These are phyloP conservation scores for Chymomyza costata DNA, from an alignment of 1,140 invertebrate genomes.

Conservation along the genomic window DNA sequence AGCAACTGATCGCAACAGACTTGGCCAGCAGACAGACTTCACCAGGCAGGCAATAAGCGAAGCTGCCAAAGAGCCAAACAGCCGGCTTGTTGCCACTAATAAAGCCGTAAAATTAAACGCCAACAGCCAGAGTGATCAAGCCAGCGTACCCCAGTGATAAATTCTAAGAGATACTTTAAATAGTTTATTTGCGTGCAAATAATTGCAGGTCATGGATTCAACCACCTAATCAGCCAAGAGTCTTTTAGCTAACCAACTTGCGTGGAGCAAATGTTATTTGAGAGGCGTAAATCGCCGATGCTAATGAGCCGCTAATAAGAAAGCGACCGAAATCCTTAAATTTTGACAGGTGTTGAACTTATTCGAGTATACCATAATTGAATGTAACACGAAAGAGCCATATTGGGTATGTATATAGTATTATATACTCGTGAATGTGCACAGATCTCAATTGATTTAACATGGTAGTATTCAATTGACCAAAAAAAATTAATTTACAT, in stretches of 20 bases:
- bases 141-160: slow-evolving; percentile 51
- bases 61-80: slow-evolving; percentile 1
- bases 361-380: too few relatives aligned
- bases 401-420: too few relatives aligned
- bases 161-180: slow-evolving; percentile 60
- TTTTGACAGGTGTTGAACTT: neutral
- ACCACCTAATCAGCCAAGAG: slow-evolving; percentile 34
- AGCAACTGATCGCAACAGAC: too few relatives aligned
- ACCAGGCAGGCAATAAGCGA: too few relatives aligned
- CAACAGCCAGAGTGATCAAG: slow-evolving; percentile 35
- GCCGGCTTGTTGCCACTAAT: slow-evolving; percentile 42
- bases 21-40: too few relatives aligned
- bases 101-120: slow-evolving; percentile 72
- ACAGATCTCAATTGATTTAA: too few relatives aligned
- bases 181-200: slow-evolving; percentile 69
- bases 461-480: too few relatives aligned
- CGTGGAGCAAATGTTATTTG: neutral
- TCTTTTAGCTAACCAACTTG: slow-evolving; percentile 34
- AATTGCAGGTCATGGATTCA: slow-evolving; percentile 38
- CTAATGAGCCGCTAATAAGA: slow-evolving; percentile 70
- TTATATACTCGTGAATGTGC: too few relatives aligned
- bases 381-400: too few relatives aligned
- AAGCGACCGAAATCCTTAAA: slow-evolving; percentile 17
- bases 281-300: slow-evolving; percentile 47
- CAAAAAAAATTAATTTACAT: neutral